Evolutionary conservation across 2,888 invertebrate genomes (phyloP), one percentile per base, ranked within the genome.

Genomic region (Brachypterus glaber): DNA sequence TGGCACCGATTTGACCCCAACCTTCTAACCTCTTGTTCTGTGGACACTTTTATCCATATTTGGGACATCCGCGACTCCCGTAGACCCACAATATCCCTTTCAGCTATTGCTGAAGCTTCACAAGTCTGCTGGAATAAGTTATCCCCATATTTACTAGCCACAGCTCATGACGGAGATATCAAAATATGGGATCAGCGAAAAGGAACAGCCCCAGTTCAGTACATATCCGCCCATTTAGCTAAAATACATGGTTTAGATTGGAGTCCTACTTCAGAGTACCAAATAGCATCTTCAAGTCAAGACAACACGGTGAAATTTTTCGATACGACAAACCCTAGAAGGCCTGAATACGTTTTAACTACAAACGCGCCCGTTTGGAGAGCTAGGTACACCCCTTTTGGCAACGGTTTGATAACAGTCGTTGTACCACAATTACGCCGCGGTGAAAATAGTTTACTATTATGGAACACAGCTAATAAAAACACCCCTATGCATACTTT

Each of bases 141-240:
- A 33, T 83, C 85, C 2, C 73, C 82, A 1, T 74, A 92, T 60
- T 71, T 89, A 45, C 70, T 96, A 47, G 95, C 95, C 2, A 93
- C 95, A 30, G 88, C 93, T 3, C 95, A 96, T 63, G 93, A 95
- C 60, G 93, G 92, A 2, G 95, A 95, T 65, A 79, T 96, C 3
- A 83, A 93, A 63, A 79, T 96, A 48, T 96, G 95, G 95, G 96
- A 96, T 63, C 84, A 87, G 50, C 73, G 95, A 45, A 92, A 92
- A 69, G 77, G 82, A 44, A 79, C 80, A 33, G 75, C 83, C 35
- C 93, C 95, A 1, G 76, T 91, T 2, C 88, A 91, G 58, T 95
- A 93, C 54, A 89, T 96, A 51, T 84, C 93, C 15, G 95, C 93
- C 3, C 95, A 96, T 69, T 70, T 91, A 43, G 74, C 79, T 17